Percentiles rank a stretch among this genome's conserved stretches.
phyloP scores from a whole-genome alignment of 2,113 vertebrate species.

The Myocastor coypus region DNA sequence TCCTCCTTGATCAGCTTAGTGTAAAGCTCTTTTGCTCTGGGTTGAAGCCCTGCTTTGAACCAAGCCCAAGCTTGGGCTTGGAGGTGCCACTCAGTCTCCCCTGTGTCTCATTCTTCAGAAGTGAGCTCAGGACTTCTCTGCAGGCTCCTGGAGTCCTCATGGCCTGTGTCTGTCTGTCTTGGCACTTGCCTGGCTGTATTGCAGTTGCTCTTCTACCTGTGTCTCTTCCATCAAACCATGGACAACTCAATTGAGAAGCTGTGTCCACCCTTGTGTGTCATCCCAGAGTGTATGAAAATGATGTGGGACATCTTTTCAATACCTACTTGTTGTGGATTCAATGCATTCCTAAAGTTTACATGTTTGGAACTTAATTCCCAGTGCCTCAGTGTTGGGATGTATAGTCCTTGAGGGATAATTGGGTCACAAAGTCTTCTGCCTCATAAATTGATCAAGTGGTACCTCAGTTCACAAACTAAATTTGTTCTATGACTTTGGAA shows the following conservation, averaged over 20 bases:
- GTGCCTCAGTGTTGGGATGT: background rate
- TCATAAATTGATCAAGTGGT: background rate
- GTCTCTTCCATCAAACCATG: background rate
- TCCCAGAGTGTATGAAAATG: background rate
- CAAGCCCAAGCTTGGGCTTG: background rate
- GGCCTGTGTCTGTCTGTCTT: rapidly evolving
- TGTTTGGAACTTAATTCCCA: background rate
- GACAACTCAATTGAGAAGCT: background rate
- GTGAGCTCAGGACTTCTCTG: background rate
- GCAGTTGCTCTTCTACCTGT: background rate
- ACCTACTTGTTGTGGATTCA: background rate
- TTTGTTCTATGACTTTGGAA: background rate
- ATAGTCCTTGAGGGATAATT: background rate
- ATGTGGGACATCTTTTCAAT: background rate
- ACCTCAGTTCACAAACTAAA: background rate
- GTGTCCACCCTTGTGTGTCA: background rate
- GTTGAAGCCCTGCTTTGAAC: slow-evolving; percentile 37
- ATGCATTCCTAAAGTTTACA: background rate
- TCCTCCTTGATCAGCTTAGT: background rate
- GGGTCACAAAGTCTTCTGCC: background rate
- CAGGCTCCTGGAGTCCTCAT: background rate
- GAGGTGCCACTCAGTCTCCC: background rate
- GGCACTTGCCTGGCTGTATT: background rate
- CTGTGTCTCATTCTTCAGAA: background rate
- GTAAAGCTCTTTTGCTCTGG: background rate